Evolutionary conservation across 2,888 invertebrate genomes (phyloP).

Genomic region (Epicampocera succincta): DNA sequence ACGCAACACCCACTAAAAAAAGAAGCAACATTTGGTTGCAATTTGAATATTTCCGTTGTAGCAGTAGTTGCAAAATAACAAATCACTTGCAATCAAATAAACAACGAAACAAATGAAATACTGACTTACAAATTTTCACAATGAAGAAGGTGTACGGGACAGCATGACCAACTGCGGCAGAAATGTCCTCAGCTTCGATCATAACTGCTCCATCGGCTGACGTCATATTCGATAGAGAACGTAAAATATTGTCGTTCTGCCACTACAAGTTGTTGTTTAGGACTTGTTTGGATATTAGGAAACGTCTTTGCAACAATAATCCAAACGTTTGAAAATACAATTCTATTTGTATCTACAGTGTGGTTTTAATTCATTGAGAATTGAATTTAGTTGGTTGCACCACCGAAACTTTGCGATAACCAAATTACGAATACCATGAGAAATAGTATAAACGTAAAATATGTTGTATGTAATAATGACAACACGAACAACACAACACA

Average conservation of each 20-base stretch:
- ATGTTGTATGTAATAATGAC: constrained; percentile 12
- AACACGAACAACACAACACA: constrained; percentile 13
- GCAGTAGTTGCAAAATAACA: constrained; percentile 44
- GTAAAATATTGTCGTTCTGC: no score
- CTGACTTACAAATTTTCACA: constrained; percentile 4
- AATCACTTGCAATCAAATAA: constrained; percentile 67
- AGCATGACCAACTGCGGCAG: constrained; percentile 28
- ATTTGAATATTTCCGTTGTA: constrained; percentile 55
- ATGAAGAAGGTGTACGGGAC: background rate
- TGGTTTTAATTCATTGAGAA: background rate
- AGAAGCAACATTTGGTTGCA: constrained; percentile 35
- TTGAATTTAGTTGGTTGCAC: constrained; percentile 24
- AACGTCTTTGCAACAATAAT: no score
- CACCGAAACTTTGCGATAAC: background rate
- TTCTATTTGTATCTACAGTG: background rate
- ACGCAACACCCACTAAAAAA: constrained; percentile 12
- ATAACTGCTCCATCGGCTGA: no score
- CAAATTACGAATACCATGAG: constrained; percentile 8
- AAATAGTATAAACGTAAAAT: constrained; percentile 37
- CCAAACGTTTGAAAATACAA: no score
- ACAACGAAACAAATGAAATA: constrained; percentile 50
- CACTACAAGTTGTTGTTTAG: no score
- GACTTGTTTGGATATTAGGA: no score
- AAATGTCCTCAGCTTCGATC: background rate
- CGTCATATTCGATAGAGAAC: no score